Evolutionary conservation across 2,113 vertebrate genomes (phyloP).

Genomic region (Xenus cinereus): DNA sequence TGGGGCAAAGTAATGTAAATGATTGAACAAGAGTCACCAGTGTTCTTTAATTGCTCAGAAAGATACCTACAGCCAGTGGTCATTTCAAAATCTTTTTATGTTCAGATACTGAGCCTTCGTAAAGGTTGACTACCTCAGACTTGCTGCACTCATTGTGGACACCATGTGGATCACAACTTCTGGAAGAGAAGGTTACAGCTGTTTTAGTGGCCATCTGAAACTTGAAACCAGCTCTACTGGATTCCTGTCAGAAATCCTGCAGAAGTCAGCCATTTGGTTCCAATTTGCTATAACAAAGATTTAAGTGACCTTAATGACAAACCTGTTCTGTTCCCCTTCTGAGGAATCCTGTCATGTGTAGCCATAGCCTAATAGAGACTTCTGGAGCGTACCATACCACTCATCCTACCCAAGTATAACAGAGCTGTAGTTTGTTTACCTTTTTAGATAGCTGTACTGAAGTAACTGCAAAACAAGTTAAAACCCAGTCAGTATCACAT

Average conservation of each 20-base stretch:
- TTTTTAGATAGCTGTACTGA: constrained; percentile 70
- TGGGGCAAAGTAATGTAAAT: constrained; percentile 72
- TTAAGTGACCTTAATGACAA: constrained; percentile 96
- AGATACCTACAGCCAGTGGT: constrained; percentile 77
- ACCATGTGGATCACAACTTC: constrained; percentile 85
- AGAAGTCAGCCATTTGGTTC: constrained; percentile 82
- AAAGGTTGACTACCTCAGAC: constrained; percentile 90
- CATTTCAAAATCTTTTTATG: constrained; percentile 83
- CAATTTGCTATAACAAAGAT: constrained; percentile 85
- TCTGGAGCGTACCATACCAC: constrained; percentile 71
- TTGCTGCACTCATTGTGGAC: constrained; percentile 85
- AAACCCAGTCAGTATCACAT: constrained; percentile 47
- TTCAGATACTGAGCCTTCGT: constrained; percentile 83
- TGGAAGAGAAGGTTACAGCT: constrained; percentile 80
- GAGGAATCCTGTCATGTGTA: constrained; percentile 73
- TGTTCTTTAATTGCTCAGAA: constrained; percentile 73
- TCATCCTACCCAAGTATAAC: constrained; percentile 58
- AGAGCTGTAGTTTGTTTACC: constrained; percentile 83
- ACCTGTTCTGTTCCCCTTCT: constrained; percentile 76
- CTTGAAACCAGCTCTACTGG: constrained; percentile 84
- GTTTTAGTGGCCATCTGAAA: constrained; percentile 78
- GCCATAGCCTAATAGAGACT: constrained; percentile 77
- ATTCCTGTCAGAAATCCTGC: constrained; percentile 78
- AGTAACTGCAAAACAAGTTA: constrained; percentile 61
- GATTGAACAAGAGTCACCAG: constrained; percentile 69